Evolutionary conservation across 2,797 vertebrate genomes (phyloP), one percentile per base, ranked within the genome.

Genomic region (Dallia pectoralis): DNA sequence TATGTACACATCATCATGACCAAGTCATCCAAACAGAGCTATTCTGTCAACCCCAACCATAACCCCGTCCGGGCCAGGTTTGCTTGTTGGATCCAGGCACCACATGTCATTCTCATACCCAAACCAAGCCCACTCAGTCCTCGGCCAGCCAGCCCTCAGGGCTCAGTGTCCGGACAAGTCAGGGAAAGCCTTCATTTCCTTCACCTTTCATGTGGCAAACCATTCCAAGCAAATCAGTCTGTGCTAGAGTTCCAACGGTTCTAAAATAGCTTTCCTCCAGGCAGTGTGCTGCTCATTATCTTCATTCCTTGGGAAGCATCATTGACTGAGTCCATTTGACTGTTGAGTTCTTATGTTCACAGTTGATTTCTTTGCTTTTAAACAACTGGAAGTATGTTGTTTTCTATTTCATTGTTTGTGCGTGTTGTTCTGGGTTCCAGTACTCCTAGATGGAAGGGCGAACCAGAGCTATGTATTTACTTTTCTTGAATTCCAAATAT

Each of bases 151-250:
- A 71, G 79, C 73, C 80, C 80, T 53, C 74, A 53, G 48, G 80
- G 25, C 59, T 62, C 59, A 5, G 72, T 82, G 84, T 89, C 87
- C 51, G n/a, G 51, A 53, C 19, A 22, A 53, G 51, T 53, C 51
- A 53, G 51, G 51, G 81, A 87, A 86, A 89, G 88, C 81, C 86
- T 83, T 74, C 77, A 87, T 85, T 87, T 86, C 82, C 86, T 83
- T 64, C 66, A 77, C 64, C 90, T 91, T 87, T 91, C 87, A 93
- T 91, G 90, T 91, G 88, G 90, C 78, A 79, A 63, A 75, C 85
- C 82, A 86, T 81, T 53, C n/a, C 51, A 18, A 18, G 51, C 18
- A 88, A 91, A 89, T 84, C 80, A 86, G 82, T 84, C 85, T 76
- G 77, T 49, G 48, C 48, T 49, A 49, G 48, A 49, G 51, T 22